Base-by-base conservation (phyloP, 2,113 vertebrate species). In the Cettia cetti region DNA sequence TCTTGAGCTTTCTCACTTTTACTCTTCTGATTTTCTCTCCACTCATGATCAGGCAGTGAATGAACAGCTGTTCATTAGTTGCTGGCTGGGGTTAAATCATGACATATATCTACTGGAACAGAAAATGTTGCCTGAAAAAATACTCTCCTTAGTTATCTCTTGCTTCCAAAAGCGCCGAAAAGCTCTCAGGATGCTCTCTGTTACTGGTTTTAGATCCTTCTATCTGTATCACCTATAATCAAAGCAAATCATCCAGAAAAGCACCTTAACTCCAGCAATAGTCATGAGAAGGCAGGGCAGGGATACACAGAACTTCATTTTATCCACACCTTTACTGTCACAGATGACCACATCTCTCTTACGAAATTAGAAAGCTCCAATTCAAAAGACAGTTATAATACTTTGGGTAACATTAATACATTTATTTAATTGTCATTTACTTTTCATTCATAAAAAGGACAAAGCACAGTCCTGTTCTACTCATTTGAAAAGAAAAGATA, bases 401-500 rank as follows among this genome's bases (percentile, higher is more conserved):
- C 95, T 87, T 97, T 94, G 96, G 97, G 92, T 97, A 98, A 98
- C 97, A 98, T 97, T 98, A 98, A 98, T 98, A 98, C 97, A 97
- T 98, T 98, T 98, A 98, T 98, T 98, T 97, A 97, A 98, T 97
- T 97, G 96, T 97, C 97, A 97, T 98, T 97, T 97, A 97, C 97
- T 97, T 96, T 97, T 98, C 97, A 98, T 98, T 97, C 98, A 97
- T 98, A 98, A 98, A 98, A 98, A 98, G 98, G 98, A 98, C 97
- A 98, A 98, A 98, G 95, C 97, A 97, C 90, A 44, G 97, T 98
- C 97, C 97, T 98, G 98, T 92, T 96, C 97, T 98, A 98, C 86
- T 97, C 95, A 96, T 98, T 96, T 98, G 95, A 70, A 97, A 95
- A 97, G 97, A 98, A 96, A 98, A 97, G 92, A 97, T 98, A 97